These are phyloP conservation scores for Sebastes wilsoni DNA, from an alignment of 2,797 vertebrate genomes.

Conservation along the genomic window DNA sequence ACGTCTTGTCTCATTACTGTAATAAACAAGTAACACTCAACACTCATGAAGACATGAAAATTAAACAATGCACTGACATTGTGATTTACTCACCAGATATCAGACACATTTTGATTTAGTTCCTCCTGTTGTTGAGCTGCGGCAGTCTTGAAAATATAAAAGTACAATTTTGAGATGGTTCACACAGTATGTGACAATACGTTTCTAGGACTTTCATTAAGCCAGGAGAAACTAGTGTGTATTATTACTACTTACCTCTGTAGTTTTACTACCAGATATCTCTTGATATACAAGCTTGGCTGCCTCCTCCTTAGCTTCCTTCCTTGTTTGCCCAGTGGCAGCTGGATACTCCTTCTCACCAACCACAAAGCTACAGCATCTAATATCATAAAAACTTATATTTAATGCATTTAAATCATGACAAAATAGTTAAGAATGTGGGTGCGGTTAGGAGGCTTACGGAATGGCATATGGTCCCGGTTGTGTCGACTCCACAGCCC, in stretches of 20 bases:
- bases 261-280: neutral
- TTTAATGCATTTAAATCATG: neutral
- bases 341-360: constrained; percentile 34
- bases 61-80: neutral
- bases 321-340: neutral
- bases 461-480: neutral
- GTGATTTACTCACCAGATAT: constrained; percentile 37
- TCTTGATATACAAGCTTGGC: neutral
- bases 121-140: constrained; percentile 9
- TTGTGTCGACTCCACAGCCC: constrained; percentile 12
- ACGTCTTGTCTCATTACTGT: constrained; percentile 13
- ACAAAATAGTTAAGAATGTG: neutral
- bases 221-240: neutral
- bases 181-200: neutral
- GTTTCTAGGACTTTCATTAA: neutral
- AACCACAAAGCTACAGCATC: constrained; percentile 65
- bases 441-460: constrained; percentile 54
- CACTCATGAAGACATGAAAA: neutral
- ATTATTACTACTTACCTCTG: constrained; percentile 36
- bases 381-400: neutral
- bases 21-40: neutral
- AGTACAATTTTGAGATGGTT: neutral
- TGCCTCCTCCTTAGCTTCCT: constrained; percentile 2
- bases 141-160: constrained; percentile 35
- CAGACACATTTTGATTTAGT: neutral